phyloP scores from a whole-genome alignment of 2,888 invertebrate genomes.

The Allacma fusca region DNA sequence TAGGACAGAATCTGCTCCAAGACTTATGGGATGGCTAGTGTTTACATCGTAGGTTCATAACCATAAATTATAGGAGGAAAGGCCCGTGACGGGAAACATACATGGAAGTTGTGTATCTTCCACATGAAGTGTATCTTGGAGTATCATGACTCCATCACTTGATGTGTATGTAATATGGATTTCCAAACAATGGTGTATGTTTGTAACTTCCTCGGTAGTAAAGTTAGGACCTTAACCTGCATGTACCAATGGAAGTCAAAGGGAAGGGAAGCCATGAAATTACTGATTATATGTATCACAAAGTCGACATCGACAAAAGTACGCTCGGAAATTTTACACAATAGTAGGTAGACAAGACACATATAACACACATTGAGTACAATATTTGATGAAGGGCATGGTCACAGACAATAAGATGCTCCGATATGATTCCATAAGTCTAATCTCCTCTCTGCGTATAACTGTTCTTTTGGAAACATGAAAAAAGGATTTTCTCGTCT shows the following conservation, averaged over 20 bases:
- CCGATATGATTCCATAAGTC: background rate
- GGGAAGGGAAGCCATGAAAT: too few relatives aligned
- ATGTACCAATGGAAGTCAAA: background rate
- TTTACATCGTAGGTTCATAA: background rate
- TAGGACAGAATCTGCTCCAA: too few relatives aligned
- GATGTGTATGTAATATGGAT: too few relatives aligned
- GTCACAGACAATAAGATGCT: slow-evolving; percentile 8
- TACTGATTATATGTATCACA: too few relatives aligned
- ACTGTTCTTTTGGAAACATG: background rate
- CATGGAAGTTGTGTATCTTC: background rate
- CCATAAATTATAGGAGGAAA: slow-evolving; percentile 16
- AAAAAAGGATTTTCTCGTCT: background rate
- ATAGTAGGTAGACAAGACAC: too few relatives aligned
- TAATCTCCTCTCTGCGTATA: too few relatives aligned
- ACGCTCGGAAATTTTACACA: too few relatives aligned
- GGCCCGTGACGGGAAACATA: background rate
- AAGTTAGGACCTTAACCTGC: background rate
- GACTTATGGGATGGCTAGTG: too few relatives aligned
- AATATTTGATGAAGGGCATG: background rate
- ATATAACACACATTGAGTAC: too few relatives aligned
- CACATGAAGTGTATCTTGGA: background rate
- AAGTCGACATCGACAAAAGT: too few relatives aligned
- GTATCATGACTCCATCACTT: background rate
- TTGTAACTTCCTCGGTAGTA: background rate
- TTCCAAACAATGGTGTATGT: background rate